Conservation (phyloP, 2,888 invertebrate genomes). For the Allolobophora icterica region DNA sequence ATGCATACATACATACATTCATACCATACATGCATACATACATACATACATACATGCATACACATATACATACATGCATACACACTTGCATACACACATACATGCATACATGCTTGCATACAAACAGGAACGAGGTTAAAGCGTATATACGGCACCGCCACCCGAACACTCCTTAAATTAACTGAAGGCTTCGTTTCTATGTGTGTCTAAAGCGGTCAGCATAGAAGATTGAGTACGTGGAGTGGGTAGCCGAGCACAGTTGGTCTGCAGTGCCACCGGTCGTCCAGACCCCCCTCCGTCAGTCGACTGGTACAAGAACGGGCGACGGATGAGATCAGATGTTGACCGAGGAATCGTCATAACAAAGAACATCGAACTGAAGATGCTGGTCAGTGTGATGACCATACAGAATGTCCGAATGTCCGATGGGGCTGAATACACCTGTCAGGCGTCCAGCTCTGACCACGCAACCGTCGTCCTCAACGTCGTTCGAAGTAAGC, state of each 20-base stretch:
- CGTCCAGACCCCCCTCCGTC: conserved; percentile 58
- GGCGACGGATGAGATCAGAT: conserved; percentile 53
- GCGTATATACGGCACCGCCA: too few species aligned
- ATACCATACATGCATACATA: too few species aligned
- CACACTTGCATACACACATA: too few species aligned
- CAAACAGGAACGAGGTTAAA: too few species aligned
- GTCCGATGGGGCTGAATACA: conserved; percentile 57
- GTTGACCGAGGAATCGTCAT: conserved; percentile 52
- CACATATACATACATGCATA: too few species aligned
- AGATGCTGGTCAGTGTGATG: conserved; percentile 55
- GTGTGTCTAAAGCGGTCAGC: conserved; percentile 52
- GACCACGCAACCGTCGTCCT: conserved; percentile 56
- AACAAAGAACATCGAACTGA: conserved; percentile 54
- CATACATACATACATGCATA: too few species aligned
- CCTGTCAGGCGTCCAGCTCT: conserved; percentile 56
- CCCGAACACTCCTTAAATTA: too few species aligned
- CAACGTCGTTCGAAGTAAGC: conserved; percentile 50
- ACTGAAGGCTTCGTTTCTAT: neutral
- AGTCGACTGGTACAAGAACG: conserved; percentile 60
- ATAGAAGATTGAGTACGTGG: conserved; percentile 57
- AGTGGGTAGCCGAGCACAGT: conserved; percentile 52
- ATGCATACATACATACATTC: neutral
- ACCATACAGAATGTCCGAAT: conserved; percentile 53
- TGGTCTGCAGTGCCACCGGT: conserved; percentile 60
- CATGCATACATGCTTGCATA: too few species aligned